Evolutionary conservation across 2,797 vertebrate genomes (phyloP).

Genomic region (Mormyrus hasselquistii): DNA sequence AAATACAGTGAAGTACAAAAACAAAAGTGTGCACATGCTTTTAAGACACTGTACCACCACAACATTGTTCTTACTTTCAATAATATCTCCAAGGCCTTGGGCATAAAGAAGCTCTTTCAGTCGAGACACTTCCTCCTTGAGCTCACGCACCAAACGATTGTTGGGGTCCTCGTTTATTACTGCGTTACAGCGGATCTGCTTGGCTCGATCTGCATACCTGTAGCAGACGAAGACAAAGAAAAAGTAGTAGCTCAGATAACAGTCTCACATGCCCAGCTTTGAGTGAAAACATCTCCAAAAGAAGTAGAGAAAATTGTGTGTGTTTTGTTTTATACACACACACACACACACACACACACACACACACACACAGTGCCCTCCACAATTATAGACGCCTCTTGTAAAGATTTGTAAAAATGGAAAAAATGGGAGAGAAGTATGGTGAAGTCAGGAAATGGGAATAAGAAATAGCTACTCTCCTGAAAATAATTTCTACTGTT

Average conservation of each 20-base stretch:
- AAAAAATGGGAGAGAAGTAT: no score
- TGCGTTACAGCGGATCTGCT: slow-evolving; percentile 87
- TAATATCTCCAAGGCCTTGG: slow-evolving; percentile 95
- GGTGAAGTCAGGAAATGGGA: no score
- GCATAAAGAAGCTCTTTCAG: slow-evolving; percentile 88
- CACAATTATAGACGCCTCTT: no score
- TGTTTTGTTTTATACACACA: background rate
- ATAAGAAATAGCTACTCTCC: no score
- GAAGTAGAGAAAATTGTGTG: background rate
- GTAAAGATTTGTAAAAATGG: no score
- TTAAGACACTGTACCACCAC: background rate
- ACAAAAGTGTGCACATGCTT: background rate
- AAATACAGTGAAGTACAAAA: background rate
- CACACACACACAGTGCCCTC: no score
- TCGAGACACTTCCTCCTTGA: slow-evolving; percentile 94
- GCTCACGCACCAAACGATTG: slow-evolving; percentile 92
- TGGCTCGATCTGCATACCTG: slow-evolving; percentile 85
- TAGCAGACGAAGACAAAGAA: background rate
- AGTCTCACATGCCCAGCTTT: background rate
- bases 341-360: no score
- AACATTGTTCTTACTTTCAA: slow-evolving; percentile 78
- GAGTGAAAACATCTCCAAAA: background rate
- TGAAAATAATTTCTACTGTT: no score
- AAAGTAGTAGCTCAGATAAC: background rate
- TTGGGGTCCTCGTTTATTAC: slow-evolving; percentile 98